Base-by-base conservation (phyloP, 2,797 vertebrate genomes). In the Furcifer pardalis region DNA sequence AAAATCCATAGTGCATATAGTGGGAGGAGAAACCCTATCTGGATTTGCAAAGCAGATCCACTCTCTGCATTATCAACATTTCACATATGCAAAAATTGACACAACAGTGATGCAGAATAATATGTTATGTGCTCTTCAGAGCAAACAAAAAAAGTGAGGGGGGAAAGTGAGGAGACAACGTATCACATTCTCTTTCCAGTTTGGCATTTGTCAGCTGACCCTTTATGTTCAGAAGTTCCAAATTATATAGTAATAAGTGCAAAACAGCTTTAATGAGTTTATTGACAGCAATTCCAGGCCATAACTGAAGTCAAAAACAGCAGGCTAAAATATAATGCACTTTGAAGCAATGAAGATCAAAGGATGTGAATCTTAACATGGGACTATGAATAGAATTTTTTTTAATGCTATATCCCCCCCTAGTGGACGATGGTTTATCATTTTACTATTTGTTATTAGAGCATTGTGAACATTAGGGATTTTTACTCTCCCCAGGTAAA, bases 351-450 rank as follows among this genome's bases (percentile, higher is more conserved):
- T 0, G 15, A 2, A 40, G n/a, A 30, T 23, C 30, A 9, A 27
- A 27, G 15, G 5, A 42, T 30, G 1, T 65, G 15, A 52, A 35
- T 23, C 10, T n/a, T 32, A 1, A n/a, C 21, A 9, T 32, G 27
- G 25, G 56, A 30, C 2, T 1, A 8, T 27, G 76, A 65, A 0
- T 12, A 13, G 56, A 2, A 19, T 62, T 56, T 88, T 88, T 40
- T 44, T 59, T 69, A 52, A 17, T 84, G 75, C 84, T 89, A 35
- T 83, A 84, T 0, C 85, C 32, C 88, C 82, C 82, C 71, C 89
- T 90, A 79, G 82, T 35, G 91, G 84, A 2, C 9, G 21, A 4
- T 21, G 0, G 1, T 0, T 10, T 52, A 23, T 40, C 62, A 63
- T 77, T 37, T 52, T 62, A 82, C 71, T 49, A 82, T 60, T 5